These are phyloP conservation scores for Leucozona laternaria DNA, from an alignment of 2,888 invertebrate genomes.

Conservation along the genomic window DNA sequence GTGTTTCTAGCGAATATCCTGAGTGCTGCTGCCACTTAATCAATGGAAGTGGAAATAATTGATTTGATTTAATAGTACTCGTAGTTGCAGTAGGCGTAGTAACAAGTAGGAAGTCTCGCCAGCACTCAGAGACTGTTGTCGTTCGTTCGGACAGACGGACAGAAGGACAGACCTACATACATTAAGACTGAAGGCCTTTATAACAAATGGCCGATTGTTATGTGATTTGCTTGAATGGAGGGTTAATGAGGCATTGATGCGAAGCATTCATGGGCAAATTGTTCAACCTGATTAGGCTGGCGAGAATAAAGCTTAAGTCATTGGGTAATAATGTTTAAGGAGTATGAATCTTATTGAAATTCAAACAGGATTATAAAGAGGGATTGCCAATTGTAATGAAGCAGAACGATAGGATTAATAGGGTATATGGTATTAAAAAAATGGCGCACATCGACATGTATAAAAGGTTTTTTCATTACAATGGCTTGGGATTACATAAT, in stretches of 20 bases:
- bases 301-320: slow-evolving; percentile 10
- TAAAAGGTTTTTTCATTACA: not conserved
- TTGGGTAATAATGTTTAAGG: slow-evolving; percentile 6
- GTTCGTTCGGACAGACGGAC: too few species aligned
- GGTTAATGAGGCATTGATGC: slow-evolving; percentile 59
- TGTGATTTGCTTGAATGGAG: slow-evolving; percentile 57
- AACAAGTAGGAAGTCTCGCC: slow-evolving; percentile 13
- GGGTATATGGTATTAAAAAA: not conserved
- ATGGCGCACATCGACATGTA: not conserved
- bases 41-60: slow-evolving; percentile 70
- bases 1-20: slow-evolving; percentile 34
- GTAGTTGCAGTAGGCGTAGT: slow-evolving; percentile 1
- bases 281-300: slow-evolving; percentile 53
- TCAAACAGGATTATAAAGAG: slow-evolving; percentile 9
- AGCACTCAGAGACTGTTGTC: not conserved
- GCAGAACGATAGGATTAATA: slow-evolving; percentile 13
- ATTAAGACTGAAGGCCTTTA: slow-evolving; percentile 39
- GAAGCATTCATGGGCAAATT: slow-evolving; percentile 53
- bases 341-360: slow-evolving; percentile 21
- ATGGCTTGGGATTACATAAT: too few species aligned
- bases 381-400: slow-evolving; percentile 4
- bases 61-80: slow-evolving; percentile 65
- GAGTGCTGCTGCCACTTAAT: slow-evolving; percentile 62
- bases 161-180: slow-evolving; percentile 7
- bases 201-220: slow-evolving; percentile 65